A percentile compares a stretch with the other conserved stretches of the same genome.
Evolutionary conservation across 2,888 invertebrate species (phyloP).

Genomic region (Plagodis pulveraria): DNA sequence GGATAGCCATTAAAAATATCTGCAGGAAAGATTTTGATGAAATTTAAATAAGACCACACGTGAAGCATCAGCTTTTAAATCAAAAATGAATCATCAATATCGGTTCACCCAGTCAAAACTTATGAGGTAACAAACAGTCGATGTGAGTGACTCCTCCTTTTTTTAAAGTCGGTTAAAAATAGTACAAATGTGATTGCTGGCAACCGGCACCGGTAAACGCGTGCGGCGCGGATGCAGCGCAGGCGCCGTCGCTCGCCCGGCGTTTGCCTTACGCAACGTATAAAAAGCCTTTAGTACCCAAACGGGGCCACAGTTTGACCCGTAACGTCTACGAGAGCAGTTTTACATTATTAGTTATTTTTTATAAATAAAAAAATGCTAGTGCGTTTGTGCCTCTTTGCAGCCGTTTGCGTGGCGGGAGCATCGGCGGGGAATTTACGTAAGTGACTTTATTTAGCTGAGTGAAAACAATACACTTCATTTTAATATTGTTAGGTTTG

Average conservation of each 20-base stretch:
- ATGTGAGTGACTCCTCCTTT: too few relatives aligned
- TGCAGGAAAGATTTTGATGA: too few relatives aligned
- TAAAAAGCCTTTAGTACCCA: conserved; percentile 38
- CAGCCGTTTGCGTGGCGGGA: conserved; percentile 44
- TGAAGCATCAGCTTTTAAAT: too few relatives aligned
- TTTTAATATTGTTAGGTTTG: too few relatives aligned
- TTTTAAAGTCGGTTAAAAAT: too few relatives aligned
- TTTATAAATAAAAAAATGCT: conserved; percentile 53
- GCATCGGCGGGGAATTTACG: conserved; percentile 58
- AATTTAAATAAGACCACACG: too few relatives aligned
- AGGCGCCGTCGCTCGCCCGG: conserved; percentile 12
- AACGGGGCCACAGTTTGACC: conserved; percentile 43
- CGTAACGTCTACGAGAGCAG: conserved; percentile 28
- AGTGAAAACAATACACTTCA: background rate
- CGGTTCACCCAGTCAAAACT: too few relatives aligned
- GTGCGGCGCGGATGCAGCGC: background rate
- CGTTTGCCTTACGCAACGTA: conserved; percentile 34
- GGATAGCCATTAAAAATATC: too few relatives aligned
- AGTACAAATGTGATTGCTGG: too few relatives aligned
- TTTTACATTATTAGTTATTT: conserved; percentile 30
- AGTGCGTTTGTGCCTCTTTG: conserved; percentile 54
- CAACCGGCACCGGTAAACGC: background rate
- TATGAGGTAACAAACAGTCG: too few relatives aligned
- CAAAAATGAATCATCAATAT: too few relatives aligned
- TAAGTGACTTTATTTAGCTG: conserved; percentile 48